Percentiles rank a stretch among this genome's conserved stretches.
Conservation (phyloP, 1,140 invertebrate species). For the Littorina saxatilis region DNA sequence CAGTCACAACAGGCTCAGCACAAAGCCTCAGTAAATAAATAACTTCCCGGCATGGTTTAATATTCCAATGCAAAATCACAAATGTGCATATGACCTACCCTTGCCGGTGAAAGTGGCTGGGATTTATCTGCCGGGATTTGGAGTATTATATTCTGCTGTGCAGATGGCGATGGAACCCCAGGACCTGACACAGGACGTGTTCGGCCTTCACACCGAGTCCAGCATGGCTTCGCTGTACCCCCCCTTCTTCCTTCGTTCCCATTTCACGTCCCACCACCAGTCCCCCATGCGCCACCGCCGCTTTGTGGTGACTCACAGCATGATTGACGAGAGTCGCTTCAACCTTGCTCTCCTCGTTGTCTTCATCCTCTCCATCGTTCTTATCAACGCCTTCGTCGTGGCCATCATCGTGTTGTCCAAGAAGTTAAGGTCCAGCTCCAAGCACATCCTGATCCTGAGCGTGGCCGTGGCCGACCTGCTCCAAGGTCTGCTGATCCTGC, state of each 20-base stretch:
- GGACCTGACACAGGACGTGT: too few species aligned
- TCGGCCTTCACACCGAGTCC: neutral
- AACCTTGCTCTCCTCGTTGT: conserved; percentile 38
- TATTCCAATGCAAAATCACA: too few species aligned
- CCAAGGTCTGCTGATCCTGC: conserved; percentile 43
- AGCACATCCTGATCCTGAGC: conserved; percentile 46
- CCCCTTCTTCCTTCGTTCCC: conserved; percentile 19
- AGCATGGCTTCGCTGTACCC: neutral
- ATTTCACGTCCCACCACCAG: neutral
- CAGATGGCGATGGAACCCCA: too few species aligned
- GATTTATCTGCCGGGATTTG: too few species aligned
- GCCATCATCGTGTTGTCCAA: conserved; percentile 44
- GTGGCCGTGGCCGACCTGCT: conserved; percentile 42
- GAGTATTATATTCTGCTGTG: too few species aligned
- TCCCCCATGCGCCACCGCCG: conserved; percentile 14
- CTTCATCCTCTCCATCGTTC: conserved; percentile 45
- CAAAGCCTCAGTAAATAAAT: too few species aligned
- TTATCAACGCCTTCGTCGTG: conserved; percentile 44
- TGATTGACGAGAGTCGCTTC: conserved; percentile 39
- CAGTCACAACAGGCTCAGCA: too few species aligned
- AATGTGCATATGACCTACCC: too few species aligned
- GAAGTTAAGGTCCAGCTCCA: conserved; percentile 40
- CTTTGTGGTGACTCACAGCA: conserved; percentile 36
- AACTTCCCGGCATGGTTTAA: too few species aligned
- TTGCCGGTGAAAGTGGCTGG: too few species aligned